phyloP scores from a whole-genome alignment of 2,113 vertebrate genomes.

The Menura novaehollandiae region DNA sequence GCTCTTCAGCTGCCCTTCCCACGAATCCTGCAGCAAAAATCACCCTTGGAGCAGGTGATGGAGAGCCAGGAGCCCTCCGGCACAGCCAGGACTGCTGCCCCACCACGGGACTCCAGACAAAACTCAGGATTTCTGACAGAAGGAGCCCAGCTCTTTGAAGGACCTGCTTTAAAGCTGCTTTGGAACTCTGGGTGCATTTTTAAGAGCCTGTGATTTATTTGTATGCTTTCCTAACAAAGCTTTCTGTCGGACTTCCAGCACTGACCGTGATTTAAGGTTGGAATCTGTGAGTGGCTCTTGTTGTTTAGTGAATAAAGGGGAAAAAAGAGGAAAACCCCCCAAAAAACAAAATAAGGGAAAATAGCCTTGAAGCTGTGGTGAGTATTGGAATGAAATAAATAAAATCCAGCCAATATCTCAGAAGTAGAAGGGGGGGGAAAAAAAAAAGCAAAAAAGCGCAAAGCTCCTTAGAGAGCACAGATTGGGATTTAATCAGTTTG shows the following conservation, averaged over 20 bases:
- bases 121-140: neutral
- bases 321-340: neutral
- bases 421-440: neutral
- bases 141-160: neutral
- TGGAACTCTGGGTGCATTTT: neutral
- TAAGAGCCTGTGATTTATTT: neutral
- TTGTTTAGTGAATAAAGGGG: neutral
- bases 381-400: neutral
- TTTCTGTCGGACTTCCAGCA: neutral
- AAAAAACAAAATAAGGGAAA: neutral
- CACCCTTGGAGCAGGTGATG: neutral
- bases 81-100: neutral
- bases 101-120: neutral
- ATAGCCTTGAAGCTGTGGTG: neutral
- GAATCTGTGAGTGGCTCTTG: neutral
- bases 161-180: neutral
- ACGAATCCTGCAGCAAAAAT: neutral
- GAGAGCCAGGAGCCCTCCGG: neutral
- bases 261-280: neutral
- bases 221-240: neutral
- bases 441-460: neutral
- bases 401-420: neutral
- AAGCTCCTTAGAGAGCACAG: neutral
- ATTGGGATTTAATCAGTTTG: conserved; percentile 10
- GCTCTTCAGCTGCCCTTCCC: neutral